Base-by-base conservation (phyloP, 2,888 invertebrate genomes). In the Erebia ligea region DNA sequence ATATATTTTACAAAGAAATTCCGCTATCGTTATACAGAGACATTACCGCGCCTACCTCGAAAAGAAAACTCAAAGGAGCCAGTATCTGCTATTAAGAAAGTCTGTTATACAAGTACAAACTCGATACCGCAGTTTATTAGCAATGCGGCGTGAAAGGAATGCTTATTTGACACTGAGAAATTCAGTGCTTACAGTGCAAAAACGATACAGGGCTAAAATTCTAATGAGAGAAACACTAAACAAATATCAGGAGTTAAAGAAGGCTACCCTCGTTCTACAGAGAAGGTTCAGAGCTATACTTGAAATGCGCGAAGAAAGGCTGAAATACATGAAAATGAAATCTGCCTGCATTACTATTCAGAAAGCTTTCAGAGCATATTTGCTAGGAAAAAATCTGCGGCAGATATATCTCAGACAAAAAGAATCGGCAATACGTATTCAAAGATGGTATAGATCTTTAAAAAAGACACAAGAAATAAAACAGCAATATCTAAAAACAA, bases 391-490 rank as follows among this genome's bases (percentile, higher is more conserved):
- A 76, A 67, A 75, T 61, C 70, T 85, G 56, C 84, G 86, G 72
- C 65, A 79, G 42, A 71, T 77, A 1, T 94, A 86, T 76, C 57
- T 87, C 1, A 69, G 78, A 56, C 80, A 86, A 56, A 91, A 87
- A 80, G 71, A 81, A 40, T 84, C 91, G 6, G 85, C 84, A 6
- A 70, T 86, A 0, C 82, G 76, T 71, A 88, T 95, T 57, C 76
- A 76, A 69, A 70, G 52, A 42, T 92, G 92, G 90, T 94, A 90
- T 79, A 88, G 91, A 79, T 82, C 77, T 71, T 79, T 79, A 57
- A 84, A 78, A 73, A 82, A 80, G 75, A 78, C 80, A 15, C 82
- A 81, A 76, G 75, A 80, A 75, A 70, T 84, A 1, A 81, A 83
- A 76, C 76, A 84, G 50, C 75, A 84, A 66, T 91, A 82, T 73